phyloP scores from a whole-genome alignment of 2,797 vertebrate species.

The Triplophysa bombifrons region DNA sequence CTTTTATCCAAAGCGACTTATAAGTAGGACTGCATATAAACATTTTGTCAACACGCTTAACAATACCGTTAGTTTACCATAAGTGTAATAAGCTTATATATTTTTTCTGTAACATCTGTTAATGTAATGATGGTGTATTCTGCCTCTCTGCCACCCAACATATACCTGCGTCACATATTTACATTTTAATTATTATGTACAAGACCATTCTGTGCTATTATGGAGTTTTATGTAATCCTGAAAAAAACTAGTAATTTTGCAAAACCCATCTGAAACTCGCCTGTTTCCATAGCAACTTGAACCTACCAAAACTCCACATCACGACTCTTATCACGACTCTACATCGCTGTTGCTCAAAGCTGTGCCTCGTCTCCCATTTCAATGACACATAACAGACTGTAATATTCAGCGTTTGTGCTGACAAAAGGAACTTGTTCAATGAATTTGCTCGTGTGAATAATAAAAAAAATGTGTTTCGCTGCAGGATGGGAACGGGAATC shows the following conservation, averaged over 20 bases:
- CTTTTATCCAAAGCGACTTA: too few species aligned
- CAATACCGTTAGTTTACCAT: too few species aligned
- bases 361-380: conserved; percentile 21
- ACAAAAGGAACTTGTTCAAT: conserved; percentile 22
- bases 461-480: neutral
- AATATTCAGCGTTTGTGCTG: conserved; percentile 4
- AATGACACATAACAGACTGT: conserved; percentile 3
- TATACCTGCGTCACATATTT: neutral
- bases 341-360: conserved; percentile 37
- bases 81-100: neutral
- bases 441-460: conserved; percentile 23
- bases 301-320: conserved; percentile 51
- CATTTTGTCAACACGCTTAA: too few species aligned
- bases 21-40: too few species aligned
- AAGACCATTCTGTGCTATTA: conserved; percentile 28
- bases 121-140: neutral
- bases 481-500: conserved; percentile 82
- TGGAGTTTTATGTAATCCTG: conserved; percentile 47
- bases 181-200: conserved; percentile 19
- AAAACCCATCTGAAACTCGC: conserved; percentile 34
- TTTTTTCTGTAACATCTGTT: conserved; percentile 6
- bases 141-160: neutral
- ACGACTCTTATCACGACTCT: conserved; percentile 54
- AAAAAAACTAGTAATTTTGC: conserved; percentile 50
- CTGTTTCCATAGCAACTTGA: conserved; percentile 53